These are phyloP conservation scores for Microlaimidae sp. DNA, from an alignment of 2,888 invertebrate species.

Conservation along the genomic window DNA sequence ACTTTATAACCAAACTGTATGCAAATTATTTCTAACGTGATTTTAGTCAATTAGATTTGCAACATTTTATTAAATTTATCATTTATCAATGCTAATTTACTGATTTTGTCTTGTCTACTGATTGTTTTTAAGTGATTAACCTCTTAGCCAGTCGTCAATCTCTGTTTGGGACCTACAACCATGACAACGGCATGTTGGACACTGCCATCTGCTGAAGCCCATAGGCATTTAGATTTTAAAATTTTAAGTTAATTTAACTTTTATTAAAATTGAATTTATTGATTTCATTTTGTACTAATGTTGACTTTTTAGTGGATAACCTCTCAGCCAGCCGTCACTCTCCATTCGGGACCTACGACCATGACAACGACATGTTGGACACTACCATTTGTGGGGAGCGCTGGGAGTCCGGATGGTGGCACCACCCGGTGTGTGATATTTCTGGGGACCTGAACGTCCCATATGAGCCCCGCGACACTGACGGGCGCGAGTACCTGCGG, in stretches of 20 bases:
- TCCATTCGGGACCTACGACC: background rate
- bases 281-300: too few relatives aligned
- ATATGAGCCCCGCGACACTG: background rate
- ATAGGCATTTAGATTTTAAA: too few relatives aligned
- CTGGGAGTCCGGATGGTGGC: slow-evolving; percentile 7
- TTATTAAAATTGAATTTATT: too few relatives aligned
- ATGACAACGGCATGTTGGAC: background rate
- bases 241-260: too few relatives aligned
- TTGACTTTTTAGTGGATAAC: slow-evolving; percentile 5
- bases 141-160: background rate
- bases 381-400: background rate
- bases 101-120: too few relatives aligned
- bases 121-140: slow-evolving; percentile 3
- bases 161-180: background rate
- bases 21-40: too few relatives aligned
- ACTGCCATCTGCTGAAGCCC: too few relatives aligned
- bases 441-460: slow-evolving; percentile 1
- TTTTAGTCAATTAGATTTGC: too few relatives aligned
- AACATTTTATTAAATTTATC: too few relatives aligned
- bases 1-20: too few relatives aligned
- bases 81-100: too few relatives aligned
- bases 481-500: background rate
- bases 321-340: background rate
- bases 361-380: background rate
- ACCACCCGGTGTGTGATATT: background rate